Evolutionary conservation across 1,140 invertebrate genomes (phyloP).

Genomic region (Holotrichia oblita): DNA sequence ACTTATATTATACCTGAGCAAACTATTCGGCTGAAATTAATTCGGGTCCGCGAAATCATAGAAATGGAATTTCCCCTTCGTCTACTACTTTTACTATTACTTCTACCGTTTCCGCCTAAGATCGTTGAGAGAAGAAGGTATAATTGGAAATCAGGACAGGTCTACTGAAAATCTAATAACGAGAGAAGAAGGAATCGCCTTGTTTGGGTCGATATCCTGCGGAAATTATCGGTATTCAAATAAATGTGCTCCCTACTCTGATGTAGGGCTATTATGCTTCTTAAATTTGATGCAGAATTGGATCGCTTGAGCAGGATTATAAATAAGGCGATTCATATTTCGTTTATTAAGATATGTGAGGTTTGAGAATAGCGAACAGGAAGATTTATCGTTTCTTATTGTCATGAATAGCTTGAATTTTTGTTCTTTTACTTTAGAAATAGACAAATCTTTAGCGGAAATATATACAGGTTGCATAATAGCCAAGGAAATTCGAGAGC

Average conservation of each 20-base stretch:
- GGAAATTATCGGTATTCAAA: neutral
- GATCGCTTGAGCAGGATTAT: neutral
- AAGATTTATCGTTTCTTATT: too few relatives aligned
- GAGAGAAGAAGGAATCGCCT: neutral
- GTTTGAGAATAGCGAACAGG: too few relatives aligned
- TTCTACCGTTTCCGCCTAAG: neutral
- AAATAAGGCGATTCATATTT: neutral
- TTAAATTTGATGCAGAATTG: neutral
- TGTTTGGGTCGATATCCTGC: neutral
- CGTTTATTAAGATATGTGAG: neutral
- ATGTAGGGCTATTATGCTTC: neutral
- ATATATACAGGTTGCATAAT: too few relatives aligned
- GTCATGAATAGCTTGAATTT: too few relatives aligned
- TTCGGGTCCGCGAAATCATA: neutral
- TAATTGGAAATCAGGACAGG: neutral
- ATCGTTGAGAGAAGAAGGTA: neutral
- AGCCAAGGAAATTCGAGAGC: too few relatives aligned
- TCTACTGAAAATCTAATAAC: neutral
- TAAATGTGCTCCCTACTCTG: neutral
- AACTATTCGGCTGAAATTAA: constrained; percentile 7
- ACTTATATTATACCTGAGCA: constrained; percentile 13
- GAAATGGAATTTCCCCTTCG: neutral
- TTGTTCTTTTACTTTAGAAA: too few relatives aligned
- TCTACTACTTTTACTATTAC: neutral
- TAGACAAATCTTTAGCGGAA: too few relatives aligned